phyloP scores from a whole-genome alignment of 2,888 invertebrate species.

The Minunthozetes semirufus region DNA sequence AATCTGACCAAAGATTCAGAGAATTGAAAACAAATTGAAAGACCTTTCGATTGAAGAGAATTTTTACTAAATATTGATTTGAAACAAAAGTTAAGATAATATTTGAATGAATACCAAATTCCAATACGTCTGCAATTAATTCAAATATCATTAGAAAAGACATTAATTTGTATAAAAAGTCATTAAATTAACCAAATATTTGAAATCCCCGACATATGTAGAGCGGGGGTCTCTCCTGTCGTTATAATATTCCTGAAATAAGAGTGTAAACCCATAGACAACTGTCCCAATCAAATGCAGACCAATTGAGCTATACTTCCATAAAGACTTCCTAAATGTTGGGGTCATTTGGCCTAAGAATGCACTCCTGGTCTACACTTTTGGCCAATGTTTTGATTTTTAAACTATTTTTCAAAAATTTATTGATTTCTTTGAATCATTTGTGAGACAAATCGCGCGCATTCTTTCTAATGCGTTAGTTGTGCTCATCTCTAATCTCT shows the following conservation, averaged over 20 bases:
- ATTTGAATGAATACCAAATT: constrained; percentile 3
- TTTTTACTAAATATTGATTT: background rate
- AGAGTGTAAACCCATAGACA: background rate
- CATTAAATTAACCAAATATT: background rate
- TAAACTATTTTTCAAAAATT: too few relatives aligned
- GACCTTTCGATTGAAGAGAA: background rate
- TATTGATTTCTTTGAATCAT: too few relatives aligned
- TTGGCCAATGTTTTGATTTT: too few relatives aligned
- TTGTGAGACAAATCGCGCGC: too few relatives aligned
- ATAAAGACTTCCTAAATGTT: background rate
- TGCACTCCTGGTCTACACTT: background rate
- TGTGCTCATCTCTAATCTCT: too few relatives aligned
- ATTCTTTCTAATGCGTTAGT: too few relatives aligned
- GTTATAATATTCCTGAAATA: background rate
- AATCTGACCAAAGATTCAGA: background rate
- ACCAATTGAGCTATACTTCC: background rate
- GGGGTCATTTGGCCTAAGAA: background rate
- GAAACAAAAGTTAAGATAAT: too few relatives aligned
- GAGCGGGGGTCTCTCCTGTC: background rate
- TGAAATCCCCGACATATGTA: constrained; percentile 9
- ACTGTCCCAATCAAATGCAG: background rate
- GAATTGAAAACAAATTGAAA: constrained; percentile 1
- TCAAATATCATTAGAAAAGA: background rate
- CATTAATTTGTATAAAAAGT: background rate
- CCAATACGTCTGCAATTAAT: constrained; percentile 18